A percentile compares a stretch with the other conserved stretches of the same genome.
phyloP scores from a whole-genome alignment of 1,140 invertebrate genomes.

The Bicyclus anynana region DNA sequence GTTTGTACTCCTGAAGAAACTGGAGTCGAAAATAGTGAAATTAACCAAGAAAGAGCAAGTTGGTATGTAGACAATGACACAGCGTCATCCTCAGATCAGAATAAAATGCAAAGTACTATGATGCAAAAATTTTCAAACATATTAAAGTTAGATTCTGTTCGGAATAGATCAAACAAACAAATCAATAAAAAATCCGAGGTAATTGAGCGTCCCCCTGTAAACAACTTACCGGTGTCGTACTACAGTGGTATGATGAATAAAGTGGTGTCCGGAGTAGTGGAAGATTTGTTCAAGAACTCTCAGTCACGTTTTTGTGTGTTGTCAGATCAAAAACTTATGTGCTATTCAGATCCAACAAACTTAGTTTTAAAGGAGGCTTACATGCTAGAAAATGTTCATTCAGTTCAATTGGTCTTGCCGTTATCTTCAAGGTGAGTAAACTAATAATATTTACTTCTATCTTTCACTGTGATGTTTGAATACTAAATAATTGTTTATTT shows the following conservation, averaged over 20 bases:
- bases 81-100: constrained; percentile 25
- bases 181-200: constrained; percentile 36
- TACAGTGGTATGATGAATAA: constrained; percentile 58
- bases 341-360: constrained; percentile 59
- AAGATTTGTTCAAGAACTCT: constrained; percentile 64
- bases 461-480: too few relatives aligned
- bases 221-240: constrained; percentile 39
- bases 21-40: constrained; percentile 34
- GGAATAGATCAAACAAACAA: constrained; percentile 40
- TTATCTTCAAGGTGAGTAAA: constrained; percentile 57
- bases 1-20: constrained; percentile 15
- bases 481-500: too few relatives aligned
- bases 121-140: constrained; percentile 59
- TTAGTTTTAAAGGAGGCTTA: constrained; percentile 57
- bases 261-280: constrained; percentile 52
- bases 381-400: constrained; percentile 51
- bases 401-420: constrained; percentile 62
- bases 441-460: background rate
- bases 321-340: constrained; percentile 63
- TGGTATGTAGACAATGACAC: constrained; percentile 47
- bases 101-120: constrained; percentile 42
- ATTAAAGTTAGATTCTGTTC: constrained; percentile 53
- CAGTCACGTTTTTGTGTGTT: constrained; percentile 57
- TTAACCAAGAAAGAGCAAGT: constrained; percentile 23
- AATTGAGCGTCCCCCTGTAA: constrained; percentile 50